Conservation (phyloP, 2,888 invertebrate genomes). For the Lasius platythorax region DNA sequence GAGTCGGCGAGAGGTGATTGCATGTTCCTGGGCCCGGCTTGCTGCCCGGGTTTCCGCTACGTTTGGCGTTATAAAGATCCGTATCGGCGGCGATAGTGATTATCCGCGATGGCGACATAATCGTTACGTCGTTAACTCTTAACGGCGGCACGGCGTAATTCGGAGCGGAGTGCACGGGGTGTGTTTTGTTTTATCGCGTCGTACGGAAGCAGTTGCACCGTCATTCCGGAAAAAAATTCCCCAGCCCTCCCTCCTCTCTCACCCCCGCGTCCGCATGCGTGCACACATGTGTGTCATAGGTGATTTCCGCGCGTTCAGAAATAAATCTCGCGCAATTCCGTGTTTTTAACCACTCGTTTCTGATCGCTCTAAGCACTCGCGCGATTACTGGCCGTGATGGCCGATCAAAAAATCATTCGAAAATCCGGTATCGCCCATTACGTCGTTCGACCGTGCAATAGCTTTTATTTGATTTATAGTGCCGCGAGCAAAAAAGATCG, state of each 20-base stretch:
- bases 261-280: constrained; percentile 33
- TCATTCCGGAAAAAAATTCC: constrained; percentile 60
- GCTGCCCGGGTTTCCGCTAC: constrained; percentile 73
- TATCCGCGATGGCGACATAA: constrained; percentile 84
- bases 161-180: constrained; percentile 50
- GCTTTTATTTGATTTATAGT: constrained; percentile 56
- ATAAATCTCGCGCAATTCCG: constrained; percentile 51
- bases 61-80: constrained; percentile 83
- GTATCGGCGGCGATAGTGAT: constrained; percentile 83
- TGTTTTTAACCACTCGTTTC: constrained; percentile 53
- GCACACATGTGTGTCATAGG: constrained; percentile 50
- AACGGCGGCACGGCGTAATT: constrained; percentile 79
- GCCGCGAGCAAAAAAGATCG: constrained; percentile 50
- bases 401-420: constrained; percentile 73
- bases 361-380: constrained; percentile 55
- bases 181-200: constrained; percentile 74
- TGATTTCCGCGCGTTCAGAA: constrained; percentile 50
- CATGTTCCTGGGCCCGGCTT: neutral
- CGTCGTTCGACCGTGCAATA: constrained; percentile 67
- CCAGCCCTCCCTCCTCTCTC: constrained; percentile 44
- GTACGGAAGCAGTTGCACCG: constrained; percentile 64
- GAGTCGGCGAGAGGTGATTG: constrained; percentile 18
- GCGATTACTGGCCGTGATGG: constrained; percentile 55
- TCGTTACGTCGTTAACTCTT: constrained; percentile 84
- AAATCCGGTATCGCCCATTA: constrained; percentile 74